Percentiles rank a stretch among this genome's conserved stretches.
These are phyloP conservation scores for Lysandra bellargus DNA, from an alignment of 2,888 invertebrate species.

Conservation along the genomic window DNA sequence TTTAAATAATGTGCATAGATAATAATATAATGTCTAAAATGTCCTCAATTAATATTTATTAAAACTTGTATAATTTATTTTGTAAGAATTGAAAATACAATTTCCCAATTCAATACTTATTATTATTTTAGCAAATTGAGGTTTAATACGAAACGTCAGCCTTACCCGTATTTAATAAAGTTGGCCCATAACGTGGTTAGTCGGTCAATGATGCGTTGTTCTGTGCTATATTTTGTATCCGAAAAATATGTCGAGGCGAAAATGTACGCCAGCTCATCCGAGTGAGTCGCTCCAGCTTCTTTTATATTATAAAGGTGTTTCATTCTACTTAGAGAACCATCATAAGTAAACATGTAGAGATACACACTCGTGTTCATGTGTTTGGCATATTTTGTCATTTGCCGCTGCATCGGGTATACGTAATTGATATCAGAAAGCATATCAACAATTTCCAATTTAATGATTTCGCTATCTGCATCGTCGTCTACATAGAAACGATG, in stretches of 20 bases:
- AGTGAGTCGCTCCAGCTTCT: slow-evolving; percentile 46
- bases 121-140: neutral
- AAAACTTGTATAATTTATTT: neutral
- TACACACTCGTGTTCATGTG: slow-evolving; percentile 45
- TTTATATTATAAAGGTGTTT: slow-evolving; percentile 37
- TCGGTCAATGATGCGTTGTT: slow-evolving; percentile 47
- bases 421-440: slow-evolving; percentile 55
- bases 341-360: slow-evolving; percentile 50
- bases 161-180: slow-evolving; percentile 20
- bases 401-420: slow-evolving; percentile 50
- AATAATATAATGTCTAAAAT: neutral
- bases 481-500: slow-evolving; percentile 39
- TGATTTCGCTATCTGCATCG: slow-evolving; percentile 30
- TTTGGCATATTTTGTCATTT: slow-evolving; percentile 43
- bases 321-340: slow-evolving; percentile 45
- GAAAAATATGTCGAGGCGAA: slow-evolving; percentile 43
- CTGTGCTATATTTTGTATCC: slow-evolving; percentile 38
- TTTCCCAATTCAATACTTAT: neutral
- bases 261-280: slow-evolving; percentile 53
- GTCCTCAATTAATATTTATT: neutral
- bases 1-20: neutral
- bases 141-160: too few species aligned
- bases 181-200: slow-evolving; percentile 43
- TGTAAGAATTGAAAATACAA: neutral
- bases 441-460: slow-evolving; percentile 45